Evolutionary conservation across 2,113 vertebrate genomes (phyloP).

Genomic region (Telmatochromis brichardi): DNA sequence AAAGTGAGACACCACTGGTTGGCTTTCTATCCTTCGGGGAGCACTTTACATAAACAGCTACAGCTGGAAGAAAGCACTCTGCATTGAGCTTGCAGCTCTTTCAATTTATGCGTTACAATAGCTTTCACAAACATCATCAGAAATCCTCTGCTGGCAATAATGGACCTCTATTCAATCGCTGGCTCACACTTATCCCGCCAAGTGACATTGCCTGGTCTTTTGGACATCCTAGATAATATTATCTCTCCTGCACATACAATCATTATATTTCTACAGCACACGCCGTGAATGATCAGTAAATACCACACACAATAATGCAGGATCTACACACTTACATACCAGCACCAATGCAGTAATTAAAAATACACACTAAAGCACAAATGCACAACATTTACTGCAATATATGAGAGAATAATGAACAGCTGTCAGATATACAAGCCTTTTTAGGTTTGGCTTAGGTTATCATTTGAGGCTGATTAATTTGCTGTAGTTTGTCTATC

Average conservation of each 20-base stretch:
- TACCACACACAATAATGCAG: background rate
- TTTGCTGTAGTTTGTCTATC: background rate
- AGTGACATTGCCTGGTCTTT: conserved; percentile 29
- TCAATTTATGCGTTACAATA: conserved; percentile 54
- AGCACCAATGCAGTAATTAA: background rate
- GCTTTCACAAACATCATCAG: conserved; percentile 65
- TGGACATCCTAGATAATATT: conserved; percentile 40
- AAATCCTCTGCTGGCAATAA: conserved; percentile 52
- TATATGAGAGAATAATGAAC: background rate
- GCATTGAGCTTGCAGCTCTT: conserved; percentile 45
- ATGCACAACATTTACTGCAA: background rate
- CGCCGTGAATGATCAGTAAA: conserved; percentile 26
- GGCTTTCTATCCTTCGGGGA: conserved; percentile 1
- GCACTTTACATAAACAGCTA: conserved; percentile 33
- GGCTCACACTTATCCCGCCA: conserved; percentile 24
- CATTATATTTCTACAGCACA: conserved; percentile 17
- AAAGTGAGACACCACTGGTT: background rate
- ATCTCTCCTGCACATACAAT: conserved; percentile 30
- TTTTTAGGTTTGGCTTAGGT: background rate
- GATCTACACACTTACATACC: background rate
- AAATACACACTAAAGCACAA: background rate
- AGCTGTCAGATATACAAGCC: background rate
- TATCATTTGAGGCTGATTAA: background rate
- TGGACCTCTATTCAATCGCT: conserved; percentile 41
- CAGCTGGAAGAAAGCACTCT: conserved; percentile 9